These are phyloP conservation scores for Dicerorhinus sumatrensis DNA, from an alignment of 2,113 vertebrate species.

Conservation along the genomic window DNA sequence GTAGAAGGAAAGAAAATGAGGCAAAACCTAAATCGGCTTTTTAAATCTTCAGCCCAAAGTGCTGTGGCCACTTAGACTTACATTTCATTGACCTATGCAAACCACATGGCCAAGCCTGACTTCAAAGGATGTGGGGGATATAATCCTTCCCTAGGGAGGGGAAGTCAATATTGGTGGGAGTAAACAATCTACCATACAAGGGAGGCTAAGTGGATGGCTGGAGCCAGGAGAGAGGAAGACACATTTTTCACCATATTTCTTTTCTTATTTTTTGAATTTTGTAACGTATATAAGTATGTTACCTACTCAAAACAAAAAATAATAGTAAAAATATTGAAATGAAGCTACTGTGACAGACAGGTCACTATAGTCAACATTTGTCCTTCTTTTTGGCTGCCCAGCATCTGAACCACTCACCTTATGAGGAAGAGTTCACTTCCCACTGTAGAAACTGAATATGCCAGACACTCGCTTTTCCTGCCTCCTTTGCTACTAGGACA, in stretches of 20 bases:
- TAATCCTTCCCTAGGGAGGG: background rate
- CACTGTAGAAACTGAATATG: background rate
- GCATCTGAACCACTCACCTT: background rate
- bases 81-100: background rate
- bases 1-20: background rate
- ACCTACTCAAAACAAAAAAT: background rate
- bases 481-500: background rate
- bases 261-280: constrained; percentile 49
- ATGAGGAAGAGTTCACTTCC: background rate
- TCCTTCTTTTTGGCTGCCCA: background rate
- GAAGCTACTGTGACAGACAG: background rate
- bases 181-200: background rate
- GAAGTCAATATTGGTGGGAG: background rate
- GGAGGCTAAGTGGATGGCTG: background rate
- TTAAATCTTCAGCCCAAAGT: background rate
- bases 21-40: background rate
- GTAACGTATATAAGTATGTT: background rate
- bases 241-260: background rate
- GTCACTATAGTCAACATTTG: background rate
- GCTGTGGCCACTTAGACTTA: background rate
- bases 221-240: background rate
- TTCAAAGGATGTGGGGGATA: background rate
- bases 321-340: constrained; percentile 31
- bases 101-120: background rate
- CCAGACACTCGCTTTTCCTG: background rate